Base-by-base conservation (phyloP, 2,797 vertebrate genomes). In the Acanthornis magna region DNA sequence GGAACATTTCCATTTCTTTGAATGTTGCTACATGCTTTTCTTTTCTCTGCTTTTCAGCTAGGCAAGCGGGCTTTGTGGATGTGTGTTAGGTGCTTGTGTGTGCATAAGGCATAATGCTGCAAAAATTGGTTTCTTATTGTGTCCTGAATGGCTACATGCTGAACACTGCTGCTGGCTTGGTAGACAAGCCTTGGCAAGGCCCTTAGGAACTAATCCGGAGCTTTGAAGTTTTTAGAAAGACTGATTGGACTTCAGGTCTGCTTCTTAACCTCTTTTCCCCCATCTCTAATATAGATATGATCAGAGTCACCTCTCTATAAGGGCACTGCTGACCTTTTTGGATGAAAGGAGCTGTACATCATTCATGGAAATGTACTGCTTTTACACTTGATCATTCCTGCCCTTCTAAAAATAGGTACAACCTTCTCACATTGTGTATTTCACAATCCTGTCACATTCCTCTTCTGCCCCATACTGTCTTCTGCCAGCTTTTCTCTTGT, bases 331-430 rank as follows among this genome's bases (percentile, higher is more conserved):
- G 95, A 93, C 93, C 85, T 85, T 91, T 94, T 91, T 83, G 68
- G 71, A 88, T 97, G 58, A 89, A 93, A 94, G 61, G 61, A 91
- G 43, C 88, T 78, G 58, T 93, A 76, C 85, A 74, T 93, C 11
- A 40, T 96, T 90, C 88, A 76, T 88, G 42, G 76, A 94, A 86
- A 81, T 88, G 71, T 84, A 70, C 83, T 66, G 85, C 92, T 94
- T 94, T 95, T 94, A 71, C 79, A 86, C 79, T 86, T 95, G 79
- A 94, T 96, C 95, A 76, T 96, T 71, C 74, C 85, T 90, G 66
- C 63, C 45, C 16, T 20, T 84, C 83, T 92, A 94, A 89, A 95
- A 91, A 96, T 95, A 96, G 89, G 62, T 84, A 92, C 93, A 95
- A 88, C 88, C 63, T 78, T 92, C 81, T 91, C 76, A 68, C 93